These are phyloP conservation scores for Pristionchus arcanus DNA, from an alignment of 2,888 invertebrate genomes.

Conservation along the genomic window DNA sequence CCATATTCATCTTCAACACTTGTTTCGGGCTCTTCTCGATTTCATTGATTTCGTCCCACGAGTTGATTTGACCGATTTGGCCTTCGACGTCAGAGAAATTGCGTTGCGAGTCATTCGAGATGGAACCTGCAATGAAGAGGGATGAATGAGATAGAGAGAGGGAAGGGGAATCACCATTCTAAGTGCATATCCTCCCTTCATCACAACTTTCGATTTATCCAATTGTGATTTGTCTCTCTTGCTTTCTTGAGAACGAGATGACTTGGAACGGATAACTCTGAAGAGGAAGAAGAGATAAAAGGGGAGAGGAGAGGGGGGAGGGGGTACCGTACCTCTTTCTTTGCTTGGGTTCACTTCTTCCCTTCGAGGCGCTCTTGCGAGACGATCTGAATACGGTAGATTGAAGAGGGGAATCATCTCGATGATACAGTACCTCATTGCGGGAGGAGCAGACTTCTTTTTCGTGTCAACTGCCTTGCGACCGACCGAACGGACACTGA, in stretches of 20 bases:
- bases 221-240: neutral
- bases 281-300: neutral
- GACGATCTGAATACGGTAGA: neutral
- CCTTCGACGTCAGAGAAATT: neutral
- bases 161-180: neutral
- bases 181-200: neutral
- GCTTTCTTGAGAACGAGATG: neutral
- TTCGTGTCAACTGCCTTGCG: neutral
- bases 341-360: neutral
- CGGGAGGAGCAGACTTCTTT: neutral
- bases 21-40: neutral
- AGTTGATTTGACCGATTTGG: neutral
- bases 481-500: neutral
- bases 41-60: neutral
- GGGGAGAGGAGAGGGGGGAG: neutral
- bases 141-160: neutral
- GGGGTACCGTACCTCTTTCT: neutral
- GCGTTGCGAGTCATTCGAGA: neutral
- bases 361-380: neutral
- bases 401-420: neutral
- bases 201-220: neutral
- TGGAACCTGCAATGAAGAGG: neutral
- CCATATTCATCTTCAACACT: neutral
- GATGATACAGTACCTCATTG: neutral
- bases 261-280: neutral